Base-by-base conservation (phyloP, 1,140 invertebrate genomes). In the Brevipalpus yothersi region DNA sequence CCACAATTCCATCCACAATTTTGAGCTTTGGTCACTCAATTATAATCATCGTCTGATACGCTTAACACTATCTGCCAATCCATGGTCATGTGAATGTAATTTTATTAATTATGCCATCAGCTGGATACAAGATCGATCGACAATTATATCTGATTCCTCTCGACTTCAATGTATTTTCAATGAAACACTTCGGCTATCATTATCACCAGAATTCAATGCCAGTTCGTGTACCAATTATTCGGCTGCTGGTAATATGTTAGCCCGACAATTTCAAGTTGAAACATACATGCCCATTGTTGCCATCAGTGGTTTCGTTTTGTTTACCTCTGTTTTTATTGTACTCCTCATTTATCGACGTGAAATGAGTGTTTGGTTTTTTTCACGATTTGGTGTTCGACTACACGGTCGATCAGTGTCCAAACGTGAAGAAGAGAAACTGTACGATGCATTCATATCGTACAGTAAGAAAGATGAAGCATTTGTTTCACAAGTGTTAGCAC, bases 361-460 rank as follows among this genome's bases (percentile, higher is more conserved):
- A 53, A 59, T 75, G 1, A 63, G 68, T 53, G 66, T 72, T n/a
- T 71, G 72, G 68, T 64, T 72, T 19, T 69, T 68, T 57, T 65
- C 66, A 12, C 66, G 65, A 40, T 69, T 64, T 58, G 67, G 85
- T 60, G 77, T 88, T 1, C 75, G 85, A 21, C 76, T 89, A 41
- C 84, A 82, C 63, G 63, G 76, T 66, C 51, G 56, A 42, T 58
- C 64, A 45, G 41, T 60, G 63, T 58, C 58, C 17, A 54, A 55
- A 63, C 66, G 69, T 72, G 78, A 71, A 67, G 78, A 79, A 55
- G 83, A 87, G 67, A 88, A 88, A 65, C 72, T 87, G 12, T 93
- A 88, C 71, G 91, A 94, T 68, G 87, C 84, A 43, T 92, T 90
- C 70, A 81, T 94, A 4, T 82, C 86, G 61, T 92, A 94, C 72